Conservation (phyloP, 2,797 vertebrate genomes). For the Parauchenoglanis ngamensis region DNA sequence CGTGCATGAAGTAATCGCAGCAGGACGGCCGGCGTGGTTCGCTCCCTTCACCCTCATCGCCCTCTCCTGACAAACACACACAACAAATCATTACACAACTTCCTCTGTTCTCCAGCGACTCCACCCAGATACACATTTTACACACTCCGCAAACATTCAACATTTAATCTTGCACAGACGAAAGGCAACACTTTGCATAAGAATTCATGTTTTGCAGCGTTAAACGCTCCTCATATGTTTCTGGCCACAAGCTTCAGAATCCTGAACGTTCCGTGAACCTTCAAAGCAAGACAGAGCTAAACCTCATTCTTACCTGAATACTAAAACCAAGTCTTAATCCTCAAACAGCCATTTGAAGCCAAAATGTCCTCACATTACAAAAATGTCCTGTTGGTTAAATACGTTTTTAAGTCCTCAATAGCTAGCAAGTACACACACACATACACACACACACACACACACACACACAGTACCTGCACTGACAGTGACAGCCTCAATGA, state of each 20-base stretch:
- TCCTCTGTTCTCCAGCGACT: not conserved
- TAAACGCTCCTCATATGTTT: not conserved
- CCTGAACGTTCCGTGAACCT: not conserved
- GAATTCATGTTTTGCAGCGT: not conserved
- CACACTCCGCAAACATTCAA: not conserved
- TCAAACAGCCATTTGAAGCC: no score
- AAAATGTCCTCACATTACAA: no score
- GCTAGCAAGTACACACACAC: no score
- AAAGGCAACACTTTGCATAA: not conserved
- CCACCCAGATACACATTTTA: not conserved
- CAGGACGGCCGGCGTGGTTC: slow-evolving; percentile 82
- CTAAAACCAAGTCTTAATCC: no score
- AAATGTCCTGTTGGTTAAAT: no score
- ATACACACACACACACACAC: not conserved
- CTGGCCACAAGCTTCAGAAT: not conserved
- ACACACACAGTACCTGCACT: slow-evolving; percentile 79
- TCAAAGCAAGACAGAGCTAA: not conserved
- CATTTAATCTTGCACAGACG: not conserved
- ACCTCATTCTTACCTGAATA: no score
- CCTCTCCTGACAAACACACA: slow-evolving; percentile 67
- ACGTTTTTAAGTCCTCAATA: no score
- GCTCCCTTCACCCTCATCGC: slow-evolving; percentile 76
- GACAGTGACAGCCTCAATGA: slow-evolving; percentile 88
- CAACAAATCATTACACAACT: not conserved
- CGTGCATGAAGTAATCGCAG: slow-evolving; percentile 92